Percentiles rank a stretch among this genome's conserved stretches.
phyloP scores from a whole-genome alignment of 2,888 invertebrate genomes.

The Athalia rosae region DNA sequence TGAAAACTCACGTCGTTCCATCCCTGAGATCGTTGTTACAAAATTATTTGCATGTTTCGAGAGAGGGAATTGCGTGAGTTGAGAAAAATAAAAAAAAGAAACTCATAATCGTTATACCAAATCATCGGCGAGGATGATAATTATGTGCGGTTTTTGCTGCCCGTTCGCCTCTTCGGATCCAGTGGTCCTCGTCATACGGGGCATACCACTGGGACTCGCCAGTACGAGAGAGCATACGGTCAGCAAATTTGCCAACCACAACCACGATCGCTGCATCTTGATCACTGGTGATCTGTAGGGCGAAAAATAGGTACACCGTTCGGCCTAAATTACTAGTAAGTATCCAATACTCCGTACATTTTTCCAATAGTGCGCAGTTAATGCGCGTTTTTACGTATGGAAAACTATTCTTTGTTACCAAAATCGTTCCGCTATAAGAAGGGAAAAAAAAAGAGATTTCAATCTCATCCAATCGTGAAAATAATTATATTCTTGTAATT shows the following conservation, averaged over 20 bases:
- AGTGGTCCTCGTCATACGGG: slow-evolving; percentile 8
- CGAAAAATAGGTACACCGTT: not conserved
- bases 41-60: not conserved
- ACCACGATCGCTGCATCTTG: slow-evolving; percentile 40
- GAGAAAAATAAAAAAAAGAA: not conserved
- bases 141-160: slow-evolving; percentile 63
- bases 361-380: not conserved
- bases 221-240: slow-evolving; percentile 1
- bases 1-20: slow-evolving; percentile 95
- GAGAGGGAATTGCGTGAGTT: not conserved
- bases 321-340: too few species aligned
- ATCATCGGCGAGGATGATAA: slow-evolving; percentile 71
- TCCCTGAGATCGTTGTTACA: slow-evolving; percentile 78
- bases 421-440: too few species aligned
- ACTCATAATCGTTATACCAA: slow-evolving; percentile 60
- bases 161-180: slow-evolving; percentile 4
- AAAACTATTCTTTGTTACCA: too few species aligned
- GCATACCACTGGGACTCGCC: slow-evolving; percentile 35
- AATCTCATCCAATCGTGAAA: too few species aligned
- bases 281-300: not conserved
- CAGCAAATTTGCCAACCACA: slow-evolving; percentile 36
- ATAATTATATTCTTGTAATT: too few species aligned
- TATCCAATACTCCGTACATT: too few species aligned
- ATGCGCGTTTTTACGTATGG: too few species aligned
- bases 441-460: too few species aligned